phyloP scores from a whole-genome alignment of 2,113 vertebrate genomes.

The Piprites chloris region DNA sequence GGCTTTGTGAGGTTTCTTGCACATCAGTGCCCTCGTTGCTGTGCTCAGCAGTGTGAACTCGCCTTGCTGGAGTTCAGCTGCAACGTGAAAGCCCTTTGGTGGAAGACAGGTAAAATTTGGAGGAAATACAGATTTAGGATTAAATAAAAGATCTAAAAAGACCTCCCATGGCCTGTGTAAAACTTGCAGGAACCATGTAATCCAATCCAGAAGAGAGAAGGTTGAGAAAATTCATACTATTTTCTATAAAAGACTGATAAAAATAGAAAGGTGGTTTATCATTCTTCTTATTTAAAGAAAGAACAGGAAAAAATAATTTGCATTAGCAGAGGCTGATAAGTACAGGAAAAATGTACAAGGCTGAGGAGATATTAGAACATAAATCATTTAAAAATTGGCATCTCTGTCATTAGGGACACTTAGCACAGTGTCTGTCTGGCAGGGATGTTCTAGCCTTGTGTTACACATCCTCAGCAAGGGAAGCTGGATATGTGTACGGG shows the following conservation, averaged over 20 bases:
- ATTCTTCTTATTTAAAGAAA: background rate
- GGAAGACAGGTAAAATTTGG: background rate
- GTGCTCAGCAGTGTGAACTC: fast-evolving
- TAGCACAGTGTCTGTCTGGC: background rate
- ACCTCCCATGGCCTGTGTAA: background rate
- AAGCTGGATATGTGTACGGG: fast-evolving
- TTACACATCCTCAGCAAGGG: background rate
- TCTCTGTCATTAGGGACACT: background rate
- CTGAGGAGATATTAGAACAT: background rate
- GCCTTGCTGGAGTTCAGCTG: background rate
- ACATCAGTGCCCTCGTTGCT: background rate
- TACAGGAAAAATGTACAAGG: background rate
- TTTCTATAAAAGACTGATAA: background rate
- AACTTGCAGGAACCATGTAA: background rate
- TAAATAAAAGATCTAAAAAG: background rate
- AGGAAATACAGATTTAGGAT: background rate
- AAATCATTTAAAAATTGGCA: background rate
- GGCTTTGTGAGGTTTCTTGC: background rate
- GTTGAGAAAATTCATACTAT: background rate
- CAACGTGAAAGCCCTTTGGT: background rate
- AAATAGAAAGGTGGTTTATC: background rate
- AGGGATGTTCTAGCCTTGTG: background rate
- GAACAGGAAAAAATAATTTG: background rate
- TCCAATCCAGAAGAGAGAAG: background rate
- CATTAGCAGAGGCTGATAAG: background rate